These are phyloP conservation scores for Cephonodes hylas DNA, from an alignment of 2,888 invertebrate species.

Conservation along the genomic window DNA sequence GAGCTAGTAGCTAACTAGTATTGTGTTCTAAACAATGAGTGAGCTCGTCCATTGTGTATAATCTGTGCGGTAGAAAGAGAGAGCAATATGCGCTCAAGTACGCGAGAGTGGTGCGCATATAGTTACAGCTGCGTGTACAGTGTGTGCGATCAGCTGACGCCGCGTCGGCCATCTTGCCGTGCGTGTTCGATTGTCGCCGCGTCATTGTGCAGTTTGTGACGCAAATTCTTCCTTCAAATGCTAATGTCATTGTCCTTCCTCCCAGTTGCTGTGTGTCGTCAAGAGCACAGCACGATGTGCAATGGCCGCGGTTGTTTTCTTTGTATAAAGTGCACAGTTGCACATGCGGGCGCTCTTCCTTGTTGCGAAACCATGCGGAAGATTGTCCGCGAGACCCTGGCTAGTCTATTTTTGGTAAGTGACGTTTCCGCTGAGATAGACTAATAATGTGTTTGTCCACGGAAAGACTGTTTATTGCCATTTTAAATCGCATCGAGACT, in stretches of 20 bases:
- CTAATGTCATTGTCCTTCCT: conserved; percentile 72
- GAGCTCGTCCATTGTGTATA: conserved; percentile 56
- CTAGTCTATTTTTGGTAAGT: conserved; percentile 69
- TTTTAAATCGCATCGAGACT: conserved; percentile 34
- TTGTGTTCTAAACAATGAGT: conserved; percentile 64
- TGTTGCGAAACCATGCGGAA: conserved; percentile 62
- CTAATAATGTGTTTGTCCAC: conserved; percentile 24
- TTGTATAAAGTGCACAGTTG: conserved; percentile 27
- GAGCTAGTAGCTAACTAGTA: conserved; percentile 36
- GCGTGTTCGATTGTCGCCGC: conserved; percentile 66
- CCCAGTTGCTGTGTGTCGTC: conserved; percentile 37
- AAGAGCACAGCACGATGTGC: conserved; percentile 17
- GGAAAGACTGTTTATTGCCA: conserved; percentile 28
- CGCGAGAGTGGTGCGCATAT: conserved; percentile 34
- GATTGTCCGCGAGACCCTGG: conserved; percentile 63
- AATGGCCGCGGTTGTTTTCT: conserved; percentile 25
- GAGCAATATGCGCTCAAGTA: conserved; percentile 49
- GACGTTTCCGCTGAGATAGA: conserved; percentile 56
- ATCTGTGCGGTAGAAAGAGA: conserved; percentile 60
- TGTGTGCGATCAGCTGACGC: conserved; percentile 78
- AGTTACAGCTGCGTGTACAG: conserved; percentile 57
- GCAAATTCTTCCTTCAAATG: conserved; percentile 63
- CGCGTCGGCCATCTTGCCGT: conserved; percentile 75
- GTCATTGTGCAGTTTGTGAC: conserved; percentile 72
- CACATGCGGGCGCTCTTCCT: conserved; percentile 42